Evolutionary conservation across 2,888 invertebrate species (phyloP).

Genomic region (Petrophora chlorosata): DNA sequence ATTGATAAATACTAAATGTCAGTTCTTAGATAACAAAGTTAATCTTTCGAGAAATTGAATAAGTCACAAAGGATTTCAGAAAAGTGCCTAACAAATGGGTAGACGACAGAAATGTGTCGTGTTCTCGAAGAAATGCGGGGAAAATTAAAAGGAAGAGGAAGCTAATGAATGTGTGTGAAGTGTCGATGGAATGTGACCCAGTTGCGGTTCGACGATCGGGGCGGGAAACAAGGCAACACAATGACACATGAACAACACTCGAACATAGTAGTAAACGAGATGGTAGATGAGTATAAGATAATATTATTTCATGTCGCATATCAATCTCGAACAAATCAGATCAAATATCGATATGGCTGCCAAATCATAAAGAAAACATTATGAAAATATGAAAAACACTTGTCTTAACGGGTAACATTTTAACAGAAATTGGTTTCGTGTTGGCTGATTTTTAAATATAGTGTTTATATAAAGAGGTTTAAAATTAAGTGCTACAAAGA

Average conservation of each 20-base stretch:
- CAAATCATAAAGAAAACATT: no score
- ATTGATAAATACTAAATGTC: slow-evolving; percentile 24
- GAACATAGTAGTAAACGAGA: not conserved
- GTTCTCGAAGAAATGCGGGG: slow-evolving; percentile 50
- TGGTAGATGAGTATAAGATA: no score
- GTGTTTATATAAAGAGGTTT: no score
- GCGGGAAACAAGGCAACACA: slow-evolving; percentile 26
- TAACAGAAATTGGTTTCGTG: no score
- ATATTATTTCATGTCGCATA: no score
- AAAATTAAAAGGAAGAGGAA: slow-evolving; percentile 54
- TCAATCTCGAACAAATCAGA: not conserved
- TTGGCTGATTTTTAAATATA: no score
- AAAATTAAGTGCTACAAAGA: no score
- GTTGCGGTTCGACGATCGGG: slow-evolving; percentile 56
- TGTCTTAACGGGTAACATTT: no score
- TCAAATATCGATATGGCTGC: no score
- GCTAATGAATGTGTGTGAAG: slow-evolving; percentile 57
- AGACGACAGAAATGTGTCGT: slow-evolving; percentile 60
- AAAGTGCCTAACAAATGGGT: slow-evolving; percentile 54
- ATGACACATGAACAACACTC: slow-evolving; percentile 6
- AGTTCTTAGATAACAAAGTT: slow-evolving; percentile 55
- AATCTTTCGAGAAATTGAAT: slow-evolving; percentile 64
- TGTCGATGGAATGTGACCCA: slow-evolving; percentile 60
- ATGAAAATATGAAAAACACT: no score
- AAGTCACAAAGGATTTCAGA: slow-evolving; percentile 56